These are phyloP conservation scores for Oreamnos americanus DNA, from an alignment of 2,113 vertebrate genomes.

Conservation along the genomic window DNA sequence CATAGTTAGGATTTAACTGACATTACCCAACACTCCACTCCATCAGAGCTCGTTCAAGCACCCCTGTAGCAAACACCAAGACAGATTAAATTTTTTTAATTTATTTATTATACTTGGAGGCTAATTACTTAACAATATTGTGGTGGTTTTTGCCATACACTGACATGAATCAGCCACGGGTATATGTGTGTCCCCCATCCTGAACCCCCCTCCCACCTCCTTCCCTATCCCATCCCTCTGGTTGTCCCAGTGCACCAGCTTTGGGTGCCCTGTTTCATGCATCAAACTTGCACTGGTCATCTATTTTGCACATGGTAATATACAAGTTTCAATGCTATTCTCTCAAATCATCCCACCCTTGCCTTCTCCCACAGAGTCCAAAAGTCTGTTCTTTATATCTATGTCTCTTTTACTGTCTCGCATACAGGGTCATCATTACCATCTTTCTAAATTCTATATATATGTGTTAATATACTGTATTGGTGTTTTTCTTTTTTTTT, in stretches of 20 bases:
- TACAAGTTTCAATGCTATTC: neutral
- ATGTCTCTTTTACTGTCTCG: neutral
- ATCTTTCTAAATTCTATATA: neutral
- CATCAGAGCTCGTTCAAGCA: neutral
- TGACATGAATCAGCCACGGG: neutral
- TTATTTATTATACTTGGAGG: neutral
- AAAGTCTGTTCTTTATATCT: neutral
- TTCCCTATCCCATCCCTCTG: neutral
- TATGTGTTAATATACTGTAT: neutral
- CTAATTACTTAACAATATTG: neutral
- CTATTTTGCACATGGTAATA: neutral
- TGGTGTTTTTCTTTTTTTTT: neutral
- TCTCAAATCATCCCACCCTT: neutral
- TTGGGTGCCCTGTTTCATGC: neutral
- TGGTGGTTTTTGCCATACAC: neutral
- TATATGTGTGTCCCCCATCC: neutral
- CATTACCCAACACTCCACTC: neutral
- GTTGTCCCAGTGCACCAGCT: fast-evolving
- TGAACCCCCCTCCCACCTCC: neutral
- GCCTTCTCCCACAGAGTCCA: neutral
- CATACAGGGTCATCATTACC: neutral
- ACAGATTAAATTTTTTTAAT: neutral
- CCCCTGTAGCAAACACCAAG: neutral
- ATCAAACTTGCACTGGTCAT: neutral
- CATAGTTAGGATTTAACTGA: neutral